Base-by-base conservation (phyloP, 2,888 invertebrate genomes). In the Drosophila parthenogenetica region DNA sequence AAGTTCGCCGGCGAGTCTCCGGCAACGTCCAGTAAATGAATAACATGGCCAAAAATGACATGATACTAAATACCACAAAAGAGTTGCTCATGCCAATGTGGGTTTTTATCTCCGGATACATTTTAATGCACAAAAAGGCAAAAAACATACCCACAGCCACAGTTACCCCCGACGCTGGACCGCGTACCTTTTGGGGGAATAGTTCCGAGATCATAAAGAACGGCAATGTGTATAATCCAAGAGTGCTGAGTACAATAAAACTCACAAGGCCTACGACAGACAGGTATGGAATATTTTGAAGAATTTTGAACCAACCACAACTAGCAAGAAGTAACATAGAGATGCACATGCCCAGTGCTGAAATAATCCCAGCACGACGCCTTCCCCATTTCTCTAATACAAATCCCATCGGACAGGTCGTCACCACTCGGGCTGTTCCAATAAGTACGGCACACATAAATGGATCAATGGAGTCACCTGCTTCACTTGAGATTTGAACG, bases 191-290 rank as follows among this genome's bases (percentile, higher is more conserved):
- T 1, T 93, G 93, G 0, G 95, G 94, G 83, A 95, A 96, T 0
- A 96, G 93, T 91, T 96, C 96, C 0, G 95, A 95, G 74, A 95
- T 94, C 94, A 96, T 94, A 32, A 95, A 94, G 94, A 96, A 96
- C 0, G 96, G 96, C 53, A 96, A 86, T 0, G 95, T 95, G 11
- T 95, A 91, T 2, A 92, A 77, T 0, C 96, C 92, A 13, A 92
- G 19, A 0, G 91, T 92, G 85, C 89, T 95, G 88, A 54, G 94
- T 86, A 89, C 93, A 93, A 73, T 93, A 87, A 77, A 92, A 8
- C 88, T 62, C 2, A 92, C 79, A 40, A 92, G 90, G 5, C 89
- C 77, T 2, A 77, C 65, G 2, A 90, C 90, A 2, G 92, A 88
- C 7, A 92, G 63, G 58, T 90, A 91, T 0, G 90, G 89, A 4